Conservation (phyloP, 2,888 invertebrate species). For the Poecilobothrus nobilitatus region DNA sequence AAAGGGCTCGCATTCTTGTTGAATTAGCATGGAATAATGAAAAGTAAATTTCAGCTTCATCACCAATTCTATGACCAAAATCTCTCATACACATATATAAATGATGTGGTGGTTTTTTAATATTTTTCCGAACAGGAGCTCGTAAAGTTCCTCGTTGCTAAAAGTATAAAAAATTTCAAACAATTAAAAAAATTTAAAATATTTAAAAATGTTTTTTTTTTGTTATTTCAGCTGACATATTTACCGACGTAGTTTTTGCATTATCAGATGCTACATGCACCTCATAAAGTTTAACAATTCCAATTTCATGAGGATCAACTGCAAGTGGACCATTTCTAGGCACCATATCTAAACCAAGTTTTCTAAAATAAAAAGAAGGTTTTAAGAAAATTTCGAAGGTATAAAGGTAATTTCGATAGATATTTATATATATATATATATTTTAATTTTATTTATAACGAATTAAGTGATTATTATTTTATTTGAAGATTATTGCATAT, state of each 20-base stretch:
- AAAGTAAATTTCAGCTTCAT: constrained; percentile 82
- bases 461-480: too few species aligned
- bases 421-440: too few species aligned
- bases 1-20: constrained; percentile 65
- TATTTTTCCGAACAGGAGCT: constrained; percentile 30
- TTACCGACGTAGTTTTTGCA: constrained; percentile 59
- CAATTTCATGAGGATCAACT: constrained; percentile 82
- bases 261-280: constrained; percentile 72
- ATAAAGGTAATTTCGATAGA: too few species aligned
- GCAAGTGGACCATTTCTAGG: constrained; percentile 83
- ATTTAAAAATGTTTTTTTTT: background rate
- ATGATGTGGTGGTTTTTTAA: constrained; percentile 56
- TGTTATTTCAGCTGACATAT: constrained; percentile 30
- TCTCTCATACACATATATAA: constrained; percentile 81
- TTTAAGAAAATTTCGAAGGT: too few species aligned
- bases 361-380: constrained; percentile 50
- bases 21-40: constrained; percentile 68
- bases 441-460: too few species aligned
- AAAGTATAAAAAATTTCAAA: constrained; percentile 14
- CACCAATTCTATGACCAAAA: constrained; percentile 79
- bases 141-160: constrained; percentile 44
- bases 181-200: constrained; percentile 4
- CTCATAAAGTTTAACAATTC: constrained; percentile 79
- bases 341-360: constrained; percentile 83
- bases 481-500: too few species aligned